phyloP scores from a whole-genome alignment of 2,888 invertebrate genomes.

The Holacanthella duospinosa region DNA sequence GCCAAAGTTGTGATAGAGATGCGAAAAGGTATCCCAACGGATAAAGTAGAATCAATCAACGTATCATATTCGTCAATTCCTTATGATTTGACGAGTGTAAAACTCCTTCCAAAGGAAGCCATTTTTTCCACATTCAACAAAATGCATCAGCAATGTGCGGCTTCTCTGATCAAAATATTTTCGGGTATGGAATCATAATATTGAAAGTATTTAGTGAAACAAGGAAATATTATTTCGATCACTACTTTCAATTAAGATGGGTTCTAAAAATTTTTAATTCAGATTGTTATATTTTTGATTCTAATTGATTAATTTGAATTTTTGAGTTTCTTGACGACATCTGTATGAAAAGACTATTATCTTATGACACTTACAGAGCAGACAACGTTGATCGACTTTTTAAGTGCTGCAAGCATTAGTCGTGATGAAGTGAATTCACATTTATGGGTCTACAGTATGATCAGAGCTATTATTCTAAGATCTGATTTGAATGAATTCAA shows the following conservation, averaged over 20 bases:
- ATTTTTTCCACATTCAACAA: neutral
- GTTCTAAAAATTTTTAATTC: no score
- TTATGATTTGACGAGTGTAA: neutral
- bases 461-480: neutral
- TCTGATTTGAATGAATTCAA: neutral
- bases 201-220: no score
- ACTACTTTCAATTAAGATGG: no score
- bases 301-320: no score
- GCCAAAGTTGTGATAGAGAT: neutral
- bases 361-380: neutral
- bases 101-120: neutral
- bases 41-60: neutral
- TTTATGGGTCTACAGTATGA: neutral
- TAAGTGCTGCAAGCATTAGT: neutral
- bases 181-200: neutral
- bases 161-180: neutral
- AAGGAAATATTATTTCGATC: neutral
- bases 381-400: neutral
- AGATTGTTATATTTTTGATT: no score
- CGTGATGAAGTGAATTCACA: neutral
- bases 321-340: no score
- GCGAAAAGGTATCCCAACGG: neutral
- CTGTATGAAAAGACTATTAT: no score
- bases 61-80: neutral
- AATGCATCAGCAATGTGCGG: neutral